These are phyloP conservation scores for Nomada hirtipes DNA, from an alignment of 2,888 invertebrate genomes.

Conservation along the genomic window DNA sequence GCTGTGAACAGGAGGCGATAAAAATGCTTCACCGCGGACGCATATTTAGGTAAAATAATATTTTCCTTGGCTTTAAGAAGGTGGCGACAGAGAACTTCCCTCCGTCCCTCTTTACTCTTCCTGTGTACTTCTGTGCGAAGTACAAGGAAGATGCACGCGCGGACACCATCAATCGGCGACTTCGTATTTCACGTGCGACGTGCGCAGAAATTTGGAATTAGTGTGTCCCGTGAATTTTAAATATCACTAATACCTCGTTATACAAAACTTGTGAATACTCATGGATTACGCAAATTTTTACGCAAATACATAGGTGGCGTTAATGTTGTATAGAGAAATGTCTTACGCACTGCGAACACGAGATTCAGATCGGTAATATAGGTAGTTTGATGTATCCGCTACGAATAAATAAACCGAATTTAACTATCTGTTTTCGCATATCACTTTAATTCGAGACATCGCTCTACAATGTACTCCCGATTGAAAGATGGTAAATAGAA, in stretches of 20 bases:
- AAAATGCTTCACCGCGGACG: constrained; percentile 67
- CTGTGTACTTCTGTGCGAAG: constrained; percentile 33
- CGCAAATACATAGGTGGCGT: too few relatives aligned
- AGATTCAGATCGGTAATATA: constrained; percentile 37
- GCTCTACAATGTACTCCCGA: constrained; percentile 71
- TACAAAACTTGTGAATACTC: too few relatives aligned
- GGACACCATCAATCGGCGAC: constrained; percentile 74
- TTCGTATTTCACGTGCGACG: constrained; percentile 28
- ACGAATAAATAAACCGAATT: constrained; percentile 73
- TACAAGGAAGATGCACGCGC: constrained; percentile 55
- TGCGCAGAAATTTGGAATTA: constrained; percentile 26
- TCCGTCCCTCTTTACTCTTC: constrained; percentile 64
- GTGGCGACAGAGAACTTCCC: constrained; percentile 58
- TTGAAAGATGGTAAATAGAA: constrained; percentile 41
- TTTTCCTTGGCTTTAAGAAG: constrained; percentile 78
- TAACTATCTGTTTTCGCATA: constrained; percentile 77
- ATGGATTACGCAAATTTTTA: too few relatives aligned
- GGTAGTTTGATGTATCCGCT: constrained; percentile 40
- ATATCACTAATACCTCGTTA: too few relatives aligned
- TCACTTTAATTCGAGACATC: constrained; percentile 69
- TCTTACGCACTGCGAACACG: too few relatives aligned
- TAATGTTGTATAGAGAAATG: too few relatives aligned
- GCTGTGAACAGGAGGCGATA: constrained; percentile 54
- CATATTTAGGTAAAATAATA: constrained; percentile 77
- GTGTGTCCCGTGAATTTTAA: constrained; percentile 20